These are phyloP conservation scores for Rhagologus leucostigma DNA, from an alignment of 2,113 vertebrate species.

Conservation along the genomic window DNA sequence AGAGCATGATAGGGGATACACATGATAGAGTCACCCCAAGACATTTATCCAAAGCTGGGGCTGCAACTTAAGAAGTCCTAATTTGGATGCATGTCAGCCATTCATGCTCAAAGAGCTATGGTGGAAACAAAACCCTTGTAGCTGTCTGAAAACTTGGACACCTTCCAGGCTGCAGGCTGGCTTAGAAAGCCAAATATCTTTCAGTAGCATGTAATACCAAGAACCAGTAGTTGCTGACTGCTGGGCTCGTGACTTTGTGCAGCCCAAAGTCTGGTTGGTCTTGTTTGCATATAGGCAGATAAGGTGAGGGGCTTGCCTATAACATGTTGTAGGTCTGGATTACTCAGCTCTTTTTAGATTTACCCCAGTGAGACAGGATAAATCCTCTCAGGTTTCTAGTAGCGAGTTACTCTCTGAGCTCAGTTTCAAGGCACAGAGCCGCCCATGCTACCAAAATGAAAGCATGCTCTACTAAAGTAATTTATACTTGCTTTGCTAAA, in stretches of 20 bases:
- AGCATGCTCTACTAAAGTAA: not conserved
- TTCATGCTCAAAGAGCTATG: not conserved
- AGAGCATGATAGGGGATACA: no score
- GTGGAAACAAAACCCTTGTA: not conserved
- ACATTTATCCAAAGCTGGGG: not conserved
- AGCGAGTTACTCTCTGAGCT: accelerated
- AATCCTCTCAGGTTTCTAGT: not conserved
- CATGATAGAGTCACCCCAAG: no score
- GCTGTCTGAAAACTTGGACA: not conserved
- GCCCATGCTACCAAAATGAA: not conserved
- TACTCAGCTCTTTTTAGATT: not conserved
- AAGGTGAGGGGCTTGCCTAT: not conserved
- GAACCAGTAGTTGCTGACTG: not conserved
- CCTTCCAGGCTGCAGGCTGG: not conserved
- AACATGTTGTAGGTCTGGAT: not conserved
- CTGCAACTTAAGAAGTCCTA: not conserved
- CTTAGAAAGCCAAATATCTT: not conserved
- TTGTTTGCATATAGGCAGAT: not conserved
- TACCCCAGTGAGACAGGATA: not conserved
- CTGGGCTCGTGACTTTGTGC: not conserved
- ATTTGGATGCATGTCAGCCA: not conserved
- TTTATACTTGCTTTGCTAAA: not conserved
- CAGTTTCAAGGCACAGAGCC: not conserved
- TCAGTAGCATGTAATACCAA: not conserved
- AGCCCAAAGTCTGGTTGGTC: not conserved